Conservation (phyloP, 2,113 vertebrate species). For the Corvus cornix region DNA sequence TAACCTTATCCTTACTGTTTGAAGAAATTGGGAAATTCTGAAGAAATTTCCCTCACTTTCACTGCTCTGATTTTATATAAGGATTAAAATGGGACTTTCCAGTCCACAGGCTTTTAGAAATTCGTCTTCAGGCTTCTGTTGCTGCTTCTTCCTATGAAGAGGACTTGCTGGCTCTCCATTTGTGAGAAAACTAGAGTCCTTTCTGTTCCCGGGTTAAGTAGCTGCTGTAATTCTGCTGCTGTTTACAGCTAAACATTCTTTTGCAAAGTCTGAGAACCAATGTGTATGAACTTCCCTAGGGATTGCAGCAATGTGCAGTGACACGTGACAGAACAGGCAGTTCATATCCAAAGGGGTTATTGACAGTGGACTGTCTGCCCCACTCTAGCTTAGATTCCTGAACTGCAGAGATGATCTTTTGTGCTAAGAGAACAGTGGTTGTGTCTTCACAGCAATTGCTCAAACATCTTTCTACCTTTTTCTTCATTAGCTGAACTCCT, state of each 20-base stretch:
- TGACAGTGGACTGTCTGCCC: background rate
- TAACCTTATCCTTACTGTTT: background rate
- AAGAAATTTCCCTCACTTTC: background rate
- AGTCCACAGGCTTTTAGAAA: background rate
- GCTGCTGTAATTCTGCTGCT: slow-evolving; percentile 13
- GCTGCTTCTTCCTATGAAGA: background rate
- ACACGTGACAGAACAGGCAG: background rate
- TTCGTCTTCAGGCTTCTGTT: background rate
- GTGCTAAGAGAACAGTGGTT: background rate
- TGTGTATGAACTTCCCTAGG: background rate
- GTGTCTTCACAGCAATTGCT: background rate
- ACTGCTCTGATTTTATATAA: background rate
- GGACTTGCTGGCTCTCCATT: background rate
- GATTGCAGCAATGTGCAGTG: background rate
- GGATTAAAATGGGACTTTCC: background rate
- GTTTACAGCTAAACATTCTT: slow-evolving; percentile 7
- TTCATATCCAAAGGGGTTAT: background rate
- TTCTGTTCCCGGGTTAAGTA: background rate
- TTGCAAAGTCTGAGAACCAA: background rate
- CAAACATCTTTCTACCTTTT: background rate
- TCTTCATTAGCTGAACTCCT: slow-evolving; percentile 88
- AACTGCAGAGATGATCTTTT: background rate
- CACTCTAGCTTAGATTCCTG: background rate
- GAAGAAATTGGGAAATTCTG: background rate
- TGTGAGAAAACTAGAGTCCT: background rate